Base-by-base conservation (phyloP, 2,888 invertebrate genomes). In the Xestobium rufovillosum region DNA sequence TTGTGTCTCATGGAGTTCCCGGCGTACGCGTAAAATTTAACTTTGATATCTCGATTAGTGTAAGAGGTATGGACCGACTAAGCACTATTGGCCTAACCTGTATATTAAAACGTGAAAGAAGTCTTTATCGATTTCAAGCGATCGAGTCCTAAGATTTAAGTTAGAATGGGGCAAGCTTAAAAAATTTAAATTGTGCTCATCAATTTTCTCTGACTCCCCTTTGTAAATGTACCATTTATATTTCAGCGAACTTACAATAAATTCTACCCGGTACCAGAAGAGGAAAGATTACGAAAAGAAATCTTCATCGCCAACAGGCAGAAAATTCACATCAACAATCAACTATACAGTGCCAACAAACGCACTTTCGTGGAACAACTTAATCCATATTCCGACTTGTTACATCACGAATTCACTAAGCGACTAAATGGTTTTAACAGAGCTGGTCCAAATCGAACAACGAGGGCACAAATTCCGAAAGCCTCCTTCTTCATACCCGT, bases 381-480 rank as follows among this genome's bases (percentile, higher is more conserved):
- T 3, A 66, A 65, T 44, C 47, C 51, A 4, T 65, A 50, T 40
- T 60, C 58, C 1, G 66, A 66, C 44, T 47, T 63, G 53, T 46
- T 65, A 2, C 51, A 52, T 8, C 57, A 61, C 34, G 65, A 66
- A 42, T 66, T 65, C 46, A 55, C 54, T 33, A 33, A 43, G 3
- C 38, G 49, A 3, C 27, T 64, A 3, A 66, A 66, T 44, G 66
- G 65, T n/a, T 64, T 59, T 37, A 63, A 63, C 34, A 44, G 55
- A 9, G 51, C 52, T 57, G 76, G 8, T 86, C 87, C 31, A 86
- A 82, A 69, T 79, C 28, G 14, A 14, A 34, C 23, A n/a, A 30
- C 23, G n/a, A 12, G 31, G 17, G 26, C 11, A 3, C 34, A 42
- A 2, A 29, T 33, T 12, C 49, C 52, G 4, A 38, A 42, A n/a